phyloP scores from a whole-genome alignment of 2,797 vertebrate genomes.

The Hippopotamyrus pictus region DNA sequence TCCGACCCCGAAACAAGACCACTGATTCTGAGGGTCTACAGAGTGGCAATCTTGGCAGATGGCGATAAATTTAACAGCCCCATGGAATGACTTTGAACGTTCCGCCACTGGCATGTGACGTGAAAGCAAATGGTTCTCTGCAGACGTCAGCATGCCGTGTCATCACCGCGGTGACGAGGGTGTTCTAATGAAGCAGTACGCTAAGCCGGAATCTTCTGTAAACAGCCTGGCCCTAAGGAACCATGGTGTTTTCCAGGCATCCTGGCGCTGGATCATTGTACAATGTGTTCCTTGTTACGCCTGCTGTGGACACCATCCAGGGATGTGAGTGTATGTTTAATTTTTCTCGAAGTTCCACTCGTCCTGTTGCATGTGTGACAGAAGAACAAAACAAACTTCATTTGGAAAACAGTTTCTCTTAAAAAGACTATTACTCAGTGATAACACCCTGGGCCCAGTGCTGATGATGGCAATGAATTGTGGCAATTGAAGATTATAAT shows the following conservation, averaged over 20 bases:
- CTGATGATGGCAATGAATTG: not conserved
- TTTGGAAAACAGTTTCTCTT: not conserved
- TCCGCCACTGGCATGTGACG: constrained; percentile 23
- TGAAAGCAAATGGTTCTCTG: constrained; percentile 14
- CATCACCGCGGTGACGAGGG: not conserved
- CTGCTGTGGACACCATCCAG: not conserved
- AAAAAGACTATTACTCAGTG: not conserved
- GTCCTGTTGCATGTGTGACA: not conserved
- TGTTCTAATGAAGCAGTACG: constrained; percentile 2
- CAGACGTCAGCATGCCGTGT: not conserved
- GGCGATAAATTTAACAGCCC: not conserved
- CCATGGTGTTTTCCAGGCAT: not conserved
- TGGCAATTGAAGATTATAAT: not conserved
- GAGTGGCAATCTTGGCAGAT: not conserved
- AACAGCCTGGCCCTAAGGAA: not conserved
- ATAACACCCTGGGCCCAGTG: not conserved
- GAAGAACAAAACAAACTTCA: not conserved
- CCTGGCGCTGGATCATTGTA: not conserved
- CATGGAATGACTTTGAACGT: constrained; percentile 30
- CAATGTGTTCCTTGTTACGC: constrained; percentile 4
- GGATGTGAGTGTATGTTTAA: not conserved
- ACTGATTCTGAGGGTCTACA: not conserved
- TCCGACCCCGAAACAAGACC: not conserved
- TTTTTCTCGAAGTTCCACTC: not conserved
- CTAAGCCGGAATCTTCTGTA: not conserved